Base-by-base conservation (phyloP, 2,888 invertebrate genomes). In the Diaprepes abbreviatus region DNA sequence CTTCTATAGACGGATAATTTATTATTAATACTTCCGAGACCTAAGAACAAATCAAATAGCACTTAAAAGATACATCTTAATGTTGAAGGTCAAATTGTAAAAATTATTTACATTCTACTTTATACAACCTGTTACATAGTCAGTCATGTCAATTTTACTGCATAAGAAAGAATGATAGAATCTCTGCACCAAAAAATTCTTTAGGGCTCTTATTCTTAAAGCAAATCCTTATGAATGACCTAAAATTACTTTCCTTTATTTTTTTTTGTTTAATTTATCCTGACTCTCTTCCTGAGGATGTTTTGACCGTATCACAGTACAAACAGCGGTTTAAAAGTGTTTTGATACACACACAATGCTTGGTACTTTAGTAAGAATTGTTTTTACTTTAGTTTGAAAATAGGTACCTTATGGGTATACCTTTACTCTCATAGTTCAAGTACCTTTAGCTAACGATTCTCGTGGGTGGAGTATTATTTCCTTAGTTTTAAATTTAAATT, bases 381-480 rank as follows among this genome's bases (percentile, higher is more conserved):
- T n/a, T n/a, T n/a, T n/a, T n/a, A n/a, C 33, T 10, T 17, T 33
- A 10, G 19, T 50, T 28, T 21, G 35, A 1, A 45, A 45, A 43
- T 43, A 17, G 43, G 17, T 40, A 3, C 17, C 59, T 31, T 59
- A 10, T 16, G 9, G 54, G 16, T 58, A 40, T 16, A 59, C 16
- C 0, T 33, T 45, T 43, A 19, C 3, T 6, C 24, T 36, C 28
- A 65, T 65, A 65, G 58, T 65, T 65, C 58, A 65, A 65, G 58
- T 58, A 58, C 65, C 36, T 65, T 57, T 65, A 24, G 3, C 33
- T 58, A 58, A 65, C 65, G 65, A 57, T 58, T 62, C 36, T 45
- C 36, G 48, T 57, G 48, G 65, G 65, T 57, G 58, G 65, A 43
- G 48, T 48, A 57, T 17, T 45, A 12, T 55, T 55, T 38, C 55